Percentiles rank a stretch among this genome's conserved stretches.
These are phyloP conservation scores for Gavia stellata DNA, from an alignment of 2,113 vertebrate species.

Conservation along the genomic window DNA sequence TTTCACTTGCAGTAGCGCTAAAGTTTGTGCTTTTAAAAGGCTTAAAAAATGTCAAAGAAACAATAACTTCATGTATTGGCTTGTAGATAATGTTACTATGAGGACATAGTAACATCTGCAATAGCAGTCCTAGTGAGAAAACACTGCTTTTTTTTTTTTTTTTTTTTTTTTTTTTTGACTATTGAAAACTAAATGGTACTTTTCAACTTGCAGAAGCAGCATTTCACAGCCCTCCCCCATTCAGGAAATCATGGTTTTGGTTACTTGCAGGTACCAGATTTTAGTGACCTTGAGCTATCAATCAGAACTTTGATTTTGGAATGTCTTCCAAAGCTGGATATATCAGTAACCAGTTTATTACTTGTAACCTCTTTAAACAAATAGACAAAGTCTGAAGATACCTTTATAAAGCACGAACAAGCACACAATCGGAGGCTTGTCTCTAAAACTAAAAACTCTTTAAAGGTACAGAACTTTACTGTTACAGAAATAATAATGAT, in stretches of 20 bases:
- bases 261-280: background rate
- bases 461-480: background rate
- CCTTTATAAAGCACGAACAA: background rate
- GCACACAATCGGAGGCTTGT: background rate
- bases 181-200: background rate
- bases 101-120: background rate
- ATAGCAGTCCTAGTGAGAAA: background rate
- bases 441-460: background rate
- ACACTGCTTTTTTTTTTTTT: background rate
- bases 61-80: background rate
- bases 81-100: background rate
- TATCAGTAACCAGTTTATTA: background rate
- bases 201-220: background rate
- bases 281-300: background rate
- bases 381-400: background rate
- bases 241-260: background rate
- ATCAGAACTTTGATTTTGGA: background rate
- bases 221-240: background rate
- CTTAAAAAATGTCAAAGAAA: background rate
- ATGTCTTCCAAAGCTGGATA: rapidly evolving
- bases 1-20: background rate
- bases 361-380: background rate
- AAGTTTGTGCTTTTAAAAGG: background rate
- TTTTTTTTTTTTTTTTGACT: background rate
- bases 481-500: background rate